A percentile compares a stretch with the other conserved stretches of the same genome.
Conservation (phyloP, 2,113 vertebrate genomes). For the Coreoperca whiteheadi region DNA sequence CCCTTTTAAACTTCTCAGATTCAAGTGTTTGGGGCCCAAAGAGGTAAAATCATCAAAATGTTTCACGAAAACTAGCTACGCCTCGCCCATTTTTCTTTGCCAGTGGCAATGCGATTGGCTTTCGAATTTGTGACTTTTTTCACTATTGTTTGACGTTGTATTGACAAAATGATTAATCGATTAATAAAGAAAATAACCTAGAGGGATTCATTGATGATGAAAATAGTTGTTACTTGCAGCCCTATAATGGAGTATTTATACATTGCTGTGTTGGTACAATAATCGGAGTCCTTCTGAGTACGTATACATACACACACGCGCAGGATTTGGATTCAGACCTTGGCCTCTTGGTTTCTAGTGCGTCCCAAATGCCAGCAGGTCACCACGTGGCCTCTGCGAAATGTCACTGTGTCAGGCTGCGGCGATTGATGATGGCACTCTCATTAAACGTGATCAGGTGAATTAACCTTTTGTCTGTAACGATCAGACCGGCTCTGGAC, state of each 20-base stretch:
- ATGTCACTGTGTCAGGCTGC: slow-evolving; percentile 71
- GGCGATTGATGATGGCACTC: slow-evolving; percentile 61
- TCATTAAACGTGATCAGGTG: slow-evolving; percentile 77
- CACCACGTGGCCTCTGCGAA: slow-evolving; percentile 65
- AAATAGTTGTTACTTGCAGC: neutral
- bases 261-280: neutral
- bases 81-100: neutral
- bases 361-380: slow-evolving; percentile 73
- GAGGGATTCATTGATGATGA: no score
- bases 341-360: slow-evolving; percentile 39
- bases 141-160: neutral
- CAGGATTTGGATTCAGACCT: slow-evolving; percentile 59
- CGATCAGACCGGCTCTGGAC: slow-evolving; percentile 23
- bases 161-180: neutral
- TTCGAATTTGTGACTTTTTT: no score
- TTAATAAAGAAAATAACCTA: neutral
- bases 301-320: slow-evolving; percentile 3
- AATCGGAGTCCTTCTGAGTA: neutral
- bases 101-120: no score
- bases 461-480: slow-evolving; percentile 76
- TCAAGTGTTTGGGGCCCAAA: neutral
- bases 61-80: neutral
- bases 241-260: neutral
- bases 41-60: neutral
- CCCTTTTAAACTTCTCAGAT: neutral